Conservation (phyloP, 2,113 vertebrate species). For the Alouatta palliata region DNA sequence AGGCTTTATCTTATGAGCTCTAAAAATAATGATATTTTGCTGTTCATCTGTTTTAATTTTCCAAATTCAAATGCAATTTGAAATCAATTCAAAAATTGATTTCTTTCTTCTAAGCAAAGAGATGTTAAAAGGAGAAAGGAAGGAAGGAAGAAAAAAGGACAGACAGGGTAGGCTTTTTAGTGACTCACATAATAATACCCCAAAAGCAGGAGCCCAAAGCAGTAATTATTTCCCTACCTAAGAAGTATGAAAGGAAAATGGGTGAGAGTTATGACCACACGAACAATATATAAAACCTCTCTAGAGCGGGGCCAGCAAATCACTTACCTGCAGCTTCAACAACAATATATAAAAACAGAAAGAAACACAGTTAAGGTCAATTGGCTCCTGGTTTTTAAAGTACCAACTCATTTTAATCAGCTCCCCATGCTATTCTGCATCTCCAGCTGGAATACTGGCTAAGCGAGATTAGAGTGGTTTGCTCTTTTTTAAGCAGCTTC, state of each 20-base stretch:
- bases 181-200: slow-evolving; percentile 57
- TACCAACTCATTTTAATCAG: slow-evolving; percentile 58
- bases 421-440: neutral
- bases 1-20: slow-evolving; percentile 79
- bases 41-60: slow-evolving; percentile 75
- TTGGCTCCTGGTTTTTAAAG: slow-evolving; percentile 56
- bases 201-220: slow-evolving; percentile 44
- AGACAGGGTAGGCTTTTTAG: slow-evolving; percentile 56
- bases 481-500: slow-evolving; percentile 51
- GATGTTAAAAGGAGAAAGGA: slow-evolving; percentile 49
- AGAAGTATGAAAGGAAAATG: slow-evolving; percentile 68
- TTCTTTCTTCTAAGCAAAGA: slow-evolving; percentile 69
- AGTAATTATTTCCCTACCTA: slow-evolving; percentile 66
- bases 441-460: slow-evolving; percentile 52
- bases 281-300: slow-evolving; percentile 61
- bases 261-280: slow-evolving; percentile 62
- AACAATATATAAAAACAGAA: slow-evolving; percentile 55
- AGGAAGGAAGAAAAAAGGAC: slow-evolving; percentile 64
- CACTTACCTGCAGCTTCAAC: slow-evolving; percentile 59
- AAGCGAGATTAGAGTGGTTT: slow-evolving; percentile 27
- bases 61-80: slow-evolving; percentile 72
- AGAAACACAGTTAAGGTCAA: slow-evolving; percentile 65
- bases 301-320: slow-evolving; percentile 58
- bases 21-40: slow-evolving; percentile 76
- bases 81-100: slow-evolving; percentile 76